These are phyloP conservation scores for Recurvirostra avosetta DNA, from an alignment of 2,113 vertebrate species.

Conservation along the genomic window DNA sequence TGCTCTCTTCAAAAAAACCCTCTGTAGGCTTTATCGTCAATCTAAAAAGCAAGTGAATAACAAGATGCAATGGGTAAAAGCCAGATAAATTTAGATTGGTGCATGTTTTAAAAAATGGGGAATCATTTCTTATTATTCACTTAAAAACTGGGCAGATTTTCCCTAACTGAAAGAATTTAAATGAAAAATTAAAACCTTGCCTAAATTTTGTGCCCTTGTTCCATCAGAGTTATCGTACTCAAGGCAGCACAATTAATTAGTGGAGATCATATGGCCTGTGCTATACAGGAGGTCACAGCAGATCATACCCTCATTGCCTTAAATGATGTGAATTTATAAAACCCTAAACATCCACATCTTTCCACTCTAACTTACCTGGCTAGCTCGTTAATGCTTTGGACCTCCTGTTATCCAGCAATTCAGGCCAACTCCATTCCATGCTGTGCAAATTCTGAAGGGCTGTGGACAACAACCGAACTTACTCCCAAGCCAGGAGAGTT, in stretches of 20 bases:
- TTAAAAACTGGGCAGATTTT: not conserved
- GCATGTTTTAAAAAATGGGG: not conserved
- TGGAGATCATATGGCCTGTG: not conserved
- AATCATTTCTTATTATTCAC: not conserved
- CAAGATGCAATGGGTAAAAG: not conserved
- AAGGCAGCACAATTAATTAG: constrained; percentile 48
- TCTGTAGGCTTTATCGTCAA: not conserved
- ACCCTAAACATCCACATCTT: not conserved
- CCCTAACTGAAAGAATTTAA: not conserved
- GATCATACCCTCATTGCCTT: constrained; percentile 12
- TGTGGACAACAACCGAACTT: not conserved
- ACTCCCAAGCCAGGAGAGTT: not conserved
- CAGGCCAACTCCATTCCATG: not conserved
- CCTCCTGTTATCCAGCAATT: not conserved
- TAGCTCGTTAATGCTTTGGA: not conserved
- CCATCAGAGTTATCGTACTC: not conserved
- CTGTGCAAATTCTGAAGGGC: not conserved
- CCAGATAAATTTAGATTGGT: not conserved
- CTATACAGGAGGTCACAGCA: constrained; percentile 5
- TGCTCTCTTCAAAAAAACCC: not conserved
- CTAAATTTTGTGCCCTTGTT: not conserved
- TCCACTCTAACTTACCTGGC: not conserved
- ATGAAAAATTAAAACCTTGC: not conserved
- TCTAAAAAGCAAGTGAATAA: not conserved
- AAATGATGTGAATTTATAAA: constrained; percentile 19